A percentile compares a stretch with the other conserved stretches of the same genome.
These are phyloP conservation scores for Drosophila infuscata DNA, from an alignment of 2,888 invertebrate genomes.

Conservation along the genomic window DNA sequence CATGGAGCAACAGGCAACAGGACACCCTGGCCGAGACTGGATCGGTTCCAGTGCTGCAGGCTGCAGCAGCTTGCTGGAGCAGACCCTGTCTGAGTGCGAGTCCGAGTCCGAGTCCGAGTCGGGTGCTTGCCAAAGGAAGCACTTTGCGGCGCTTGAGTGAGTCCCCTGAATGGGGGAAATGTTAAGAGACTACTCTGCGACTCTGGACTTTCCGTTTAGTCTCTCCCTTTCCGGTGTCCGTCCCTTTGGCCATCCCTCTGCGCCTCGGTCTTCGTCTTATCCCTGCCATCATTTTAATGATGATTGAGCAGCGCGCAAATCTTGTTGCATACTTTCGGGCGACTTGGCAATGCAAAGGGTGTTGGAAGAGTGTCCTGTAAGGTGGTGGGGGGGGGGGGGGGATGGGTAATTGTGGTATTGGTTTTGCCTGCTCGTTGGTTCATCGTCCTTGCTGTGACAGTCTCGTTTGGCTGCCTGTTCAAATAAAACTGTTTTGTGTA, in stretches of 20 bases:
- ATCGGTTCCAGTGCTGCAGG: slow-evolving; percentile 1
- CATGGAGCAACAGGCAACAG: slow-evolving; percentile 49
- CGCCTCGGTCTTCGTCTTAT: not conserved
- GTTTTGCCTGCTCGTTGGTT: slow-evolving; percentile 1
- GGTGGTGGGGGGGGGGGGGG: not conserved
- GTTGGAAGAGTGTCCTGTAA: not conserved
- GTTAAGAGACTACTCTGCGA: slow-evolving; percentile 42
- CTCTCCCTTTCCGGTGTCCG: slow-evolving; percentile 7
- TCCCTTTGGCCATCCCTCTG: not conserved
- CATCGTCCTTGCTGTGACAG: slow-evolving; percentile 48
- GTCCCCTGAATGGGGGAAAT: slow-evolving; percentile 62
- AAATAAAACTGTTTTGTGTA: slow-evolving; percentile 44
- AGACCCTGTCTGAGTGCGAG: slow-evolving; percentile 3
- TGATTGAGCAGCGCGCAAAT: slow-evolving; percentile 72
- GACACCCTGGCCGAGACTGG: slow-evolving; percentile 2
- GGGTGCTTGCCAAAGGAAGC: slow-evolving; percentile 60
- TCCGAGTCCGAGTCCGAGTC: not conserved
- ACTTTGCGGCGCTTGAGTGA: slow-evolving; percentile 74
- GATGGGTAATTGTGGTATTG: not conserved
- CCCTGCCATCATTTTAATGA: slow-evolving; percentile 62
- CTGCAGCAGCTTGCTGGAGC: not conserved
- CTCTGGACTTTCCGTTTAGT: slow-evolving; percentile 44
- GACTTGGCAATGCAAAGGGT: slow-evolving; percentile 48
- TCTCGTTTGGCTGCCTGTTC: slow-evolving; percentile 53
- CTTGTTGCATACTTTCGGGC: slow-evolving; percentile 70